Evolutionary conservation across 2,888 invertebrate species (phyloP).

Genomic region (Abrostola tripartita): DNA sequence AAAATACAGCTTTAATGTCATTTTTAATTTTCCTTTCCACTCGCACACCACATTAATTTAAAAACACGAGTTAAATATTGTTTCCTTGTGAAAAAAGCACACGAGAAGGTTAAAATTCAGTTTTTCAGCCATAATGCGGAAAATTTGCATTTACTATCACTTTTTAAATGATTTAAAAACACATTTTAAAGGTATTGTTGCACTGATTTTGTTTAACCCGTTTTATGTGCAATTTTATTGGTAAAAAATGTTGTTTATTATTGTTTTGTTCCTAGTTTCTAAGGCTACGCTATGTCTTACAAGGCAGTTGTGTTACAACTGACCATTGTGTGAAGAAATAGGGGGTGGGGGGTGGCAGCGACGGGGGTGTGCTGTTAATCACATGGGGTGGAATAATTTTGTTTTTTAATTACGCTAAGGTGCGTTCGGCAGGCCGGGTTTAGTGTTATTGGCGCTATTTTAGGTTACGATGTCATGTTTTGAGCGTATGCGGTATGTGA

Average conservation of each 20-base stretch:
- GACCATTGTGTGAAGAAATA: constrained; percentile 83
- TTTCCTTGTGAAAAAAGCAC: constrained; percentile 60
- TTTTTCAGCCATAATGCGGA: constrained; percentile 66
- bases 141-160: constrained; percentile 39
- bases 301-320: constrained; percentile 81
- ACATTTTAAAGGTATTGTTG: constrained; percentile 34
- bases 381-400: constrained; percentile 84
- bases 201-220: constrained; percentile 23
- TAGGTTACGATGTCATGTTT: constrained; percentile 66
- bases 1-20: constrained; percentile 76
- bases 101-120: constrained; percentile 70
- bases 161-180: constrained; percentile 28
- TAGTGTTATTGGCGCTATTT: constrained; percentile 69
- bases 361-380: constrained; percentile 76
- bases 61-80: constrained; percentile 59
- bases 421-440: constrained; percentile 75
- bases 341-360: constrained; percentile 66
- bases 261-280: constrained; percentile 85
- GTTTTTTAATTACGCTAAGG: constrained; percentile 84
- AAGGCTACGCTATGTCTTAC: constrained; percentile 82
- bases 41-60: constrained; percentile 51
- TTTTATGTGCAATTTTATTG: constrained; percentile 37
- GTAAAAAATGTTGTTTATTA: constrained; percentile 79
- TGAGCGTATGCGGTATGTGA: constrained; percentile 45
- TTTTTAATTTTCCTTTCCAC: constrained; percentile 66